These are phyloP conservation scores for Scaptomyza tumidula DNA, from an alignment of 2,888 invertebrate species.

Conservation along the genomic window DNA sequence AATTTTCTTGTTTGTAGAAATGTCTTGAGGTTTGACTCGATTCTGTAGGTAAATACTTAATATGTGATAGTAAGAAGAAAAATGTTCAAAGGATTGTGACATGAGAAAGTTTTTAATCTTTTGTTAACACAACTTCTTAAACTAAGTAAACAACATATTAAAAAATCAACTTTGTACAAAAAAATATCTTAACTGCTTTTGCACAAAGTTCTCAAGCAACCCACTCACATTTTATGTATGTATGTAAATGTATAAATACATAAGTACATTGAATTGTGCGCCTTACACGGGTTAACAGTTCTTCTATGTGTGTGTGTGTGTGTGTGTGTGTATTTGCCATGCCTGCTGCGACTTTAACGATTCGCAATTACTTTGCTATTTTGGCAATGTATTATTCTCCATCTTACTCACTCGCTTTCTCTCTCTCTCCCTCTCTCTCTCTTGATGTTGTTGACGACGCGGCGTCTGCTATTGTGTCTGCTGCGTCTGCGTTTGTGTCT, in stretches of 20 bases:
- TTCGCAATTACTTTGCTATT: constrained; percentile 79
- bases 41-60: too few species aligned
- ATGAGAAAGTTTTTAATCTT: too few species aligned
- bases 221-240: constrained; percentile 22
- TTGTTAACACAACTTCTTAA: too few species aligned
- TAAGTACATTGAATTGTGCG: constrained; percentile 4
- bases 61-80: too few species aligned
- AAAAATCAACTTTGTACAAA: too few species aligned
- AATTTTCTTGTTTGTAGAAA: too few species aligned
- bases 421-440: not conserved
- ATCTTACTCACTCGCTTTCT: constrained; percentile 5
- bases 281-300: constrained; percentile 35
- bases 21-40: too few species aligned
- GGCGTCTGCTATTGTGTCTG: constrained; percentile 67
- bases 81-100: too few species aligned
- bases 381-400: constrained; percentile 56
- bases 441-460: constrained; percentile 30
- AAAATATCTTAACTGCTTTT: too few species aligned
- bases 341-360: constrained; percentile 61
- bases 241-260: not conserved
- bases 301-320: constrained; percentile 8
- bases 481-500: constrained; percentile 50
- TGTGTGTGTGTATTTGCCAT: constrained; percentile 28
- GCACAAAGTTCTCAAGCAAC: constrained; percentile 9
- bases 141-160: too few species aligned